Evolutionary conservation across 2,113 vertebrate species (phyloP).

Genomic region (Hyla sarda): DNA sequence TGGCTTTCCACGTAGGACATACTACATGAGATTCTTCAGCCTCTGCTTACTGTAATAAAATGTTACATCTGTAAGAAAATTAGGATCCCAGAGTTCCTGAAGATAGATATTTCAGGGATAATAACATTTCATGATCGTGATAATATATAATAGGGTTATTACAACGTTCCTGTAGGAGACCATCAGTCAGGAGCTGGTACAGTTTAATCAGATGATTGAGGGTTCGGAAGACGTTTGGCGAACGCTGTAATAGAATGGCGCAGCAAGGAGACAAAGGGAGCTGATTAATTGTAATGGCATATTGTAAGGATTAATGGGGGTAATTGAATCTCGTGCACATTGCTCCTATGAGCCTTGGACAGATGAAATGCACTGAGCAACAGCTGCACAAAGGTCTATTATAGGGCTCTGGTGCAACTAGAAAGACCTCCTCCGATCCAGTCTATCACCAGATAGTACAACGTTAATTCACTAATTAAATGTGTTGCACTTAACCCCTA

Average conservation of each 20-base stretch:
- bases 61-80: neutral
- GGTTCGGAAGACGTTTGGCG: neutral
- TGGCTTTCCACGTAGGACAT: neutral
- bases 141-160: constrained; percentile 6
- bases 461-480: neutral
- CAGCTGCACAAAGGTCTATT: neutral
- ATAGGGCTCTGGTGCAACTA: neutral
- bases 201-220: neutral
- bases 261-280: neutral
- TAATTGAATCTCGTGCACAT: neutral
- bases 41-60: neutral
- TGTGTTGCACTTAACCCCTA: neutral
- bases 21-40: neutral
- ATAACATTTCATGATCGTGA: neutral
- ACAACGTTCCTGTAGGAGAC: neutral
- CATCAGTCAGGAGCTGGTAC: neutral
- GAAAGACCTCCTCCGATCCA: neutral
- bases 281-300: neutral
- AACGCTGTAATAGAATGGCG: neutral
- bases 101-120: neutral
- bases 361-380: neutral
- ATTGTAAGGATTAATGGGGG: neutral
- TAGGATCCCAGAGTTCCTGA: neutral
- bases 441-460: neutral
- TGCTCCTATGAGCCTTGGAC: neutral